phyloP scores from a whole-genome alignment of 1,140 invertebrate species.

The Chlorops oryzae region DNA sequence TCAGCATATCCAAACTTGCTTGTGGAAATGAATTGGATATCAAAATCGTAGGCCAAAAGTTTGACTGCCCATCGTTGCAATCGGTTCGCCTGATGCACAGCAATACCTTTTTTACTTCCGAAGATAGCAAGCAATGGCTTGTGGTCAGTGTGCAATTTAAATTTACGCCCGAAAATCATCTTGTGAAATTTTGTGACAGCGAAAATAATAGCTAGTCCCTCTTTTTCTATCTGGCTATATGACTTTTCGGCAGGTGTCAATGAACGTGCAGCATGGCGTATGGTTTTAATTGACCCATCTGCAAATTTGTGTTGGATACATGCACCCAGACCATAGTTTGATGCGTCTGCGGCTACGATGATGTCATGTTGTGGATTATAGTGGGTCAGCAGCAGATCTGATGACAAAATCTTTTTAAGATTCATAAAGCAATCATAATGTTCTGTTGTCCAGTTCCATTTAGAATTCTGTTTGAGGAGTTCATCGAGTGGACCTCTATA shows the following conservation, averaged over 20 bases:
- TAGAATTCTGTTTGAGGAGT: conserved; percentile 9
- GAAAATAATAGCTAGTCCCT: conserved; percentile 48
- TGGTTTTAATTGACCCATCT: conserved; percentile 28
- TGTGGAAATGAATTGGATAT: conserved; percentile 21
- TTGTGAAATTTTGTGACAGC: conserved; percentile 39
- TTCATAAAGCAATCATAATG: conserved; percentile 4
- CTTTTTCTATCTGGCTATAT: conserved; percentile 49
- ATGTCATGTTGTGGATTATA: conserved; percentile 11
- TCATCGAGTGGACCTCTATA: conserved; percentile 25
- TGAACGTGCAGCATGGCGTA: conserved; percentile 38
- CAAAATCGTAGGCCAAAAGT: conserved; percentile 19
- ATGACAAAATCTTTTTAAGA: conserved; percentile 1
- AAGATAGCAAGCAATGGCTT: conserved; percentile 7
- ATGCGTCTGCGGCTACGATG: conserved; percentile 7
- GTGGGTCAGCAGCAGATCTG: neutral
- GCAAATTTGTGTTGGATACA: conserved; percentile 28
- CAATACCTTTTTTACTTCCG: conserved; percentile 7
- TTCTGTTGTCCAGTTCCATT: conserved; percentile 2
- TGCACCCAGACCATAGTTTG: conserved; percentile 12
- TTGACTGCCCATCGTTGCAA: conserved; percentile 12
- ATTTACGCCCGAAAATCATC: conserved; percentile 36
- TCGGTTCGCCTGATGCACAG: conserved; percentile 1
- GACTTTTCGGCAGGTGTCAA: conserved; percentile 42
- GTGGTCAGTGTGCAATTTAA: conserved; percentile 26
- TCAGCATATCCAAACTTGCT: conserved; percentile 25